phyloP scores from a whole-genome alignment of 2,888 invertebrate genomes.

The Liodrosophila aerea region DNA sequence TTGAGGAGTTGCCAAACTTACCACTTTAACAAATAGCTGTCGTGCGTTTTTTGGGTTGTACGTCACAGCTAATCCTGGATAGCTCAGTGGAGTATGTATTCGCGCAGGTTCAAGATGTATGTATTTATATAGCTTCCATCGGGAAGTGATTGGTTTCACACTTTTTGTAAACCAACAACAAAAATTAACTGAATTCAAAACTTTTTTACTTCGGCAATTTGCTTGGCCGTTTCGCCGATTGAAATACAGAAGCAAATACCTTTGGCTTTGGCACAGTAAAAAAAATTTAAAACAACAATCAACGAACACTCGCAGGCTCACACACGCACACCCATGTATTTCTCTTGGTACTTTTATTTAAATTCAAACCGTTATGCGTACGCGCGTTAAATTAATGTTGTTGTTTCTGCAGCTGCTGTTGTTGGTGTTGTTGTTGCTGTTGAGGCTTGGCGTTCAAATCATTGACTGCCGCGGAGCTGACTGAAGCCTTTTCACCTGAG shows the following conservation, averaged over 20 bases:
- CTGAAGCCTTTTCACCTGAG: constrained; percentile 18
- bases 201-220: constrained; percentile 30
- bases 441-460: constrained; percentile 27
- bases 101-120: constrained; percentile 9
- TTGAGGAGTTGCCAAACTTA: too few species aligned
- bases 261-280: constrained; percentile 40
- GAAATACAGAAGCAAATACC: constrained; percentile 19
- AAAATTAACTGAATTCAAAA: constrained; percentile 19
- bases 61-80: constrained; percentile 16
- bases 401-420: constrained; percentile 22
- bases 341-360: constrained; percentile 12
- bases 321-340: constrained; percentile 22
- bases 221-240: constrained; percentile 17
- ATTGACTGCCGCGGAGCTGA: constrained; percentile 27
- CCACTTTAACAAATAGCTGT: too few species aligned
- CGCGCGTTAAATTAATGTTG: constrained; percentile 15
- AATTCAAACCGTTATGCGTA: constrained; percentile 41
- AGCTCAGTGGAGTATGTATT: neutral
- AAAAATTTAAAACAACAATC: constrained; percentile 35
- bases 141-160: constrained; percentile 9
- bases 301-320: constrained; percentile 15
- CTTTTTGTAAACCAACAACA: constrained; percentile 4
- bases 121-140: neutral
- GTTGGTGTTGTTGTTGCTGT: neutral
- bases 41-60: constrained; percentile 6